These are phyloP conservation scores for Tragelaphus scriptus DNA, from an alignment of 2,113 vertebrate species.

Conservation along the genomic window DNA sequence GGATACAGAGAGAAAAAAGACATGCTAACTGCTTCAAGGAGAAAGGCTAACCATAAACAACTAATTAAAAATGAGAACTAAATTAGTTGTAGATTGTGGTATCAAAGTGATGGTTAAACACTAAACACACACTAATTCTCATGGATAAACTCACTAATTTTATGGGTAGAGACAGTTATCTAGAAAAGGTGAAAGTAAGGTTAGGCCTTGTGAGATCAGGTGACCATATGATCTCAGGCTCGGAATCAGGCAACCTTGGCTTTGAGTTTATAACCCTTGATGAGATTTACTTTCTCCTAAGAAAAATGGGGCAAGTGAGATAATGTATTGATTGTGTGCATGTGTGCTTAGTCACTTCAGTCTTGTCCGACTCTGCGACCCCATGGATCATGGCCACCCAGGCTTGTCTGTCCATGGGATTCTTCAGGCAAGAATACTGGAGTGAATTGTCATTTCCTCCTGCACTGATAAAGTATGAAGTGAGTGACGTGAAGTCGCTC, in stretches of 20 bases:
- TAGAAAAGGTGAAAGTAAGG: neutral
- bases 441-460: neutral
- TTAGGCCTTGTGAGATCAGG: neutral
- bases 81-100: neutral
- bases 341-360: neutral
- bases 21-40: neutral
- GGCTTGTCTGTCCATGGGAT: neutral
- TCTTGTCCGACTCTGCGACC: neutral
- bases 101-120: neutral
- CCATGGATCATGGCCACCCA: neutral
- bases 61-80: neutral
- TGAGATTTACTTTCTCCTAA: slow-evolving; percentile 23
- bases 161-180: neutral
- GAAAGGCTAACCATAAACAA: neutral
- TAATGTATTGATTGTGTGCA: neutral
- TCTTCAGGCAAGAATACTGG: neutral
- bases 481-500: neutral
- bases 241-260: neutral
- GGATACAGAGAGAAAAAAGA: neutral
- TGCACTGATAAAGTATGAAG: neutral
- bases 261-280: neutral
- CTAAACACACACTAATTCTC: neutral
- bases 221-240: neutral
- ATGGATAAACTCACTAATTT: neutral
- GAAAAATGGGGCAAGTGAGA: slow-evolving; percentile 23